Conservation (phyloP, 2,888 invertebrate genomes). For the Nudaria mundana region DNA sequence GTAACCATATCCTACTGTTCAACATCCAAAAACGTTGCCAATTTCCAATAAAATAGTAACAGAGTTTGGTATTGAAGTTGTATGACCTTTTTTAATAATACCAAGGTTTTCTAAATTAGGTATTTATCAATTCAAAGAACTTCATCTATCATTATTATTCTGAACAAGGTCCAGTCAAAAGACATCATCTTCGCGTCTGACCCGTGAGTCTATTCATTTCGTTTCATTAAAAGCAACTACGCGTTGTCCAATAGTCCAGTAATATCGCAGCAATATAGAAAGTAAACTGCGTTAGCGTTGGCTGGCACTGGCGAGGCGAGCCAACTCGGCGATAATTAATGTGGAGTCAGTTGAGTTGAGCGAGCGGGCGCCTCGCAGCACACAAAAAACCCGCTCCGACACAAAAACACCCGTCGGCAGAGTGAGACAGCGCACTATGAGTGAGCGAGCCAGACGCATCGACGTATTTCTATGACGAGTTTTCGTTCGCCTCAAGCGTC, state of each 20-base stretch:
- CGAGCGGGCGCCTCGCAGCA: constrained; percentile 64
- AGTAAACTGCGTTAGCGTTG: constrained; percentile 73
- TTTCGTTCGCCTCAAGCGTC: constrained; percentile 73
- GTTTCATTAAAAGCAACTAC: constrained; percentile 31
- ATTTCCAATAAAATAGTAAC: too few relatives aligned
- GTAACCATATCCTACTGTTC: constrained; percentile 7
- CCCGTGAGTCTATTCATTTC: constrained; percentile 23
- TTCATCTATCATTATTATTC: constrained; percentile 9
- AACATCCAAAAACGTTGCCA: constrained; percentile 18
- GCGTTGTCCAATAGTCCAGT: constrained; percentile 43
- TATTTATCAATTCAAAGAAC: constrained; percentile 3
- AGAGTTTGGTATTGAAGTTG: constrained; percentile 9
- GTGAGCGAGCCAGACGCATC: constrained; percentile 54
- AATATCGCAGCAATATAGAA: constrained; percentile 67
- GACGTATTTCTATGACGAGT: constrained; percentile 76
- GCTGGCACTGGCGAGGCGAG: constrained; percentile 54
- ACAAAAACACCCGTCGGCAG: constrained; percentile 75
- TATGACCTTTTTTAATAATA: constrained; percentile 5
- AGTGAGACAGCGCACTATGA: constrained; percentile 53
- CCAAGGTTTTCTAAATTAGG: constrained; percentile 5
- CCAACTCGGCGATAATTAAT: constrained; percentile 76
- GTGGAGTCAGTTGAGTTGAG: constrained; percentile 69
- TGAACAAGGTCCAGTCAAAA: constrained; percentile 12
- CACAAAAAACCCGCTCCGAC: constrained; percentile 79
- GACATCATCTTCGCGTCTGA: constrained; percentile 9